Conservation (phyloP, 2,888 invertebrate genomes). For the Agriopis marginaria region DNA sequence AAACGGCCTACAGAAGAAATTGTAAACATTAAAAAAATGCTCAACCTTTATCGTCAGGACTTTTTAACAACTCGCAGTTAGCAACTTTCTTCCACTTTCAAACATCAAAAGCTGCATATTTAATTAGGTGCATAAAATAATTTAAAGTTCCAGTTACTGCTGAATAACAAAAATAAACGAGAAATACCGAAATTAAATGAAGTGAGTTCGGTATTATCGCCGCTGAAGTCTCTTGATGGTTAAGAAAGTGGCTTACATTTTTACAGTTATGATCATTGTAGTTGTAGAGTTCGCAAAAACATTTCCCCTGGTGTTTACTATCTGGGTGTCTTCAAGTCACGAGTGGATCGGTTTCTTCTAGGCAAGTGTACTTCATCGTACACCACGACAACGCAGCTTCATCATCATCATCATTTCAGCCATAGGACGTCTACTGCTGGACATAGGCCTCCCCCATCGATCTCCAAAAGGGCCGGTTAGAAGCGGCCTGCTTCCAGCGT, state of each 20-base stretch:
- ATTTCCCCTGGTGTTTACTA: background rate
- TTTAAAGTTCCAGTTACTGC: slow-evolving; percentile 14
- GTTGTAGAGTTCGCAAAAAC: slow-evolving; percentile 38
- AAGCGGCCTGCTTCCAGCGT: no score
- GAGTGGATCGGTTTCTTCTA: no score
- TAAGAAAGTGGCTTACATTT: slow-evolving; percentile 44
- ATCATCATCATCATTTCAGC: no score
- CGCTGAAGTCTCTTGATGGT: slow-evolving; percentile 31
- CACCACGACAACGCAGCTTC: no score
- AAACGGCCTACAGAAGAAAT: background rate
- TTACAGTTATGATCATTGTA: slow-evolving; percentile 44
- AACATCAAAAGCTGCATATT: slow-evolving; percentile 13
- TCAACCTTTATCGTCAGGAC: slow-evolving; percentile 6
- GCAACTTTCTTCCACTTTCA: slow-evolving; percentile 28
- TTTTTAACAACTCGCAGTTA: background rate
- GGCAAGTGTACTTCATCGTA: no score
- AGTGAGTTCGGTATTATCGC: slow-evolving; percentile 23
- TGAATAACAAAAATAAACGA: slow-evolving; percentile 24
- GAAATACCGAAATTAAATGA: slow-evolving; percentile 17
- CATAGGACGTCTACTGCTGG: no score
- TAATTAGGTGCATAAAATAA: slow-evolving; percentile 18
- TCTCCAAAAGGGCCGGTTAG: no score
- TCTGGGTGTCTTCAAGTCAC: background rate
- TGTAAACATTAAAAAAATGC: background rate
- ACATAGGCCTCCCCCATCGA: no score